Conservation (phyloP, 1,140 invertebrate genomes). For the Physella acuta region DNA sequence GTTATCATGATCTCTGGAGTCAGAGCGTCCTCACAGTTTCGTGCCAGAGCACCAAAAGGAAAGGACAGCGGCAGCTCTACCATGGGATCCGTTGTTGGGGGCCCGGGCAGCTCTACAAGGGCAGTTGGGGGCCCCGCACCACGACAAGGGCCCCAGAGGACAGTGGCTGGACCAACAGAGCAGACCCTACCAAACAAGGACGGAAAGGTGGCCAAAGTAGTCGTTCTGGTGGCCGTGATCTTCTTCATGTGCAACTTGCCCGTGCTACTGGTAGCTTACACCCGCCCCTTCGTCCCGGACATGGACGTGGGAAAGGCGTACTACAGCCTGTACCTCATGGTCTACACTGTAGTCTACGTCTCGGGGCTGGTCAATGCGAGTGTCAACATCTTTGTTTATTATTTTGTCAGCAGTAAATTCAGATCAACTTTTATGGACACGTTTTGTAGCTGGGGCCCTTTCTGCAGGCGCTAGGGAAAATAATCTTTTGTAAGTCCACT, state of each 20-base stretch:
- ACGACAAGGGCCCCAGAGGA: too few species aligned
- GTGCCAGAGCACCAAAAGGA: background rate
- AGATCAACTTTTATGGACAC: background rate
- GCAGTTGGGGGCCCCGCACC: too few species aligned
- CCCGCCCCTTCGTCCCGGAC: constrained; percentile 2
- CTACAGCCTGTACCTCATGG: constrained; percentile 6
- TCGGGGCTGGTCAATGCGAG: constrained; percentile 12
- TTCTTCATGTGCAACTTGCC: constrained; percentile 15
- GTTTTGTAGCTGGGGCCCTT: too few species aligned
- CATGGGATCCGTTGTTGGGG: background rate
- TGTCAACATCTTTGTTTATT: constrained; percentile 13
- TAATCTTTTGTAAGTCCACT: too few species aligned
- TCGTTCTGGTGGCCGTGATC: constrained; percentile 2
- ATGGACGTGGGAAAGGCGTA: constrained; percentile 11
- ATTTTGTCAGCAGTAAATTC: background rate
- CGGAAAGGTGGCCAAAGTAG: constrained; percentile 3
- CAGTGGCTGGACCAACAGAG: too few species aligned
- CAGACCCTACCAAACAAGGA: constrained; percentile 9
- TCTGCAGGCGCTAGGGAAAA: too few species aligned
- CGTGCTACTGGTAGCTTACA: background rate
- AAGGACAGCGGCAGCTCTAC: background rate
- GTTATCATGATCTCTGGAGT: constrained; percentile 6
- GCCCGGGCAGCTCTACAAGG: too few species aligned
- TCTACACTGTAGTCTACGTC: constrained; percentile 12
- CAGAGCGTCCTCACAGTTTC: constrained; percentile 2